Conservation (phyloP, 2,888 invertebrate species). For the Catocala sponsa region DNA sequence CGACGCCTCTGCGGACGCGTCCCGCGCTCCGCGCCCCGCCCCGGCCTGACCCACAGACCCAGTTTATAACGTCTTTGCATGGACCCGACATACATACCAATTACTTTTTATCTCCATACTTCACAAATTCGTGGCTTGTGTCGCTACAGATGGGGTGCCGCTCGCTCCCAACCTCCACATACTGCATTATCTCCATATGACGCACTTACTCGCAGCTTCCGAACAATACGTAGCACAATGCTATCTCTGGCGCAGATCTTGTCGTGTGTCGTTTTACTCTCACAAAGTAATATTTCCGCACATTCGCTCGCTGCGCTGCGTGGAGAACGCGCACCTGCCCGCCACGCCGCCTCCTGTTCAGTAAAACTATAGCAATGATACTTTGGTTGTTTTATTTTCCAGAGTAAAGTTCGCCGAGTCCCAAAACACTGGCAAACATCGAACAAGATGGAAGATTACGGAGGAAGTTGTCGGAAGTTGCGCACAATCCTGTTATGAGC, state of each 20-base stretch:
- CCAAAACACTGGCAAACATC: conserved; percentile 34
- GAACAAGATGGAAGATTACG: conserved; percentile 45
- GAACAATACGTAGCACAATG: background rate
- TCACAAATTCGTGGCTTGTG: background rate
- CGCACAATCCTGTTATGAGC: conserved; percentile 18
- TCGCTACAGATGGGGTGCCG: background rate
- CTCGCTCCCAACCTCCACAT: no score
- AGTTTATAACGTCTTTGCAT: conserved; percentile 45
- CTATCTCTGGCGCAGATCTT: background rate
- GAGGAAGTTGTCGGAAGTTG: conserved; percentile 34
- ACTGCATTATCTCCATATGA: background rate
- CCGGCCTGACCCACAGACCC: conserved; percentile 50
- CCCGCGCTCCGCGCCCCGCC: background rate
- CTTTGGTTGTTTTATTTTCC: conserved; percentile 14
- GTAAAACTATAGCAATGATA: conserved; percentile 1
- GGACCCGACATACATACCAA: conserved; percentile 19
- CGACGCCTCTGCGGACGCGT: conserved; percentile 34
- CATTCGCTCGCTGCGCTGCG: background rate
- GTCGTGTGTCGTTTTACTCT: no score
- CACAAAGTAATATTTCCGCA: no score
- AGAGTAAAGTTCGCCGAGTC: conserved; percentile 13
- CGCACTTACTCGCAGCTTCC: background rate
- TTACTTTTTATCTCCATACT: conserved; percentile 11
- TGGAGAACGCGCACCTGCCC: conserved; percentile 1
- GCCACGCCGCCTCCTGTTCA: background rate